A percentile compares a stretch with the other conserved stretches of the same genome.
Evolutionary conservation across 2,113 vertebrate genomes (phyloP).

Genomic region (Scortum barcoo): DNA sequence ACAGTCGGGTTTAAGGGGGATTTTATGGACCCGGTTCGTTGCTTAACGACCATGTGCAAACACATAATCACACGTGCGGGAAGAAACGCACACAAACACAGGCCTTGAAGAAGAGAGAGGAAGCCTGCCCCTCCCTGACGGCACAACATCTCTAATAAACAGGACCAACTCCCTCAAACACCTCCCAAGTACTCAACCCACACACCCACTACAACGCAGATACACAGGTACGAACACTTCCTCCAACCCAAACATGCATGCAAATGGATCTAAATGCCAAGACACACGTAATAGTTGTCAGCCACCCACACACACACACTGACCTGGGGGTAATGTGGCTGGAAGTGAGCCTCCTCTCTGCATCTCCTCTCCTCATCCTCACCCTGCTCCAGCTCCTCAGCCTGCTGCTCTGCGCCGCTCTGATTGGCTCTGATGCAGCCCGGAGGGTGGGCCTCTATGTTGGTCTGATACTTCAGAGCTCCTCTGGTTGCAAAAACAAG

Average conservation of each 20-base stretch:
- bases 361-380: conserved; percentile 84
- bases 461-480: conserved; percentile 94
- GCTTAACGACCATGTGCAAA: conserved; percentile 75
- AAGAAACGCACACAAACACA: conserved; percentile 53
- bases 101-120: conserved; percentile 59
- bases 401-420: conserved; percentile 70
- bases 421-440: conserved; percentile 90
- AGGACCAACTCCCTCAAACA: conserved; percentile 40
- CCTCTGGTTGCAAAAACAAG: conserved; percentile 83
- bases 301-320: conserved; percentile 66
- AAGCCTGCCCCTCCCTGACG: conserved; percentile 54
- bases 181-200: conserved; percentile 81
- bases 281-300: not conserved
- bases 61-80: conserved; percentile 65
- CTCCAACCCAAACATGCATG: conserved; percentile 80
- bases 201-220: conserved; percentile 78
- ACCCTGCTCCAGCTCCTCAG: conserved; percentile 58
- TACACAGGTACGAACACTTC: conserved; percentile 71
- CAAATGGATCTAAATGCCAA: conserved; percentile 83
- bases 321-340: conserved; percentile 94
- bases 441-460: conserved; percentile 92
- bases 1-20: conserved; percentile 58
- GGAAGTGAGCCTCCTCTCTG: conserved; percentile 90
- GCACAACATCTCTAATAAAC: conserved; percentile 66
- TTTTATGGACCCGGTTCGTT: conserved; percentile 67